Evolutionary conservation across 2,797 vertebrate genomes (phyloP).

Genomic region (Xiphophorus birchmanni): DNA sequence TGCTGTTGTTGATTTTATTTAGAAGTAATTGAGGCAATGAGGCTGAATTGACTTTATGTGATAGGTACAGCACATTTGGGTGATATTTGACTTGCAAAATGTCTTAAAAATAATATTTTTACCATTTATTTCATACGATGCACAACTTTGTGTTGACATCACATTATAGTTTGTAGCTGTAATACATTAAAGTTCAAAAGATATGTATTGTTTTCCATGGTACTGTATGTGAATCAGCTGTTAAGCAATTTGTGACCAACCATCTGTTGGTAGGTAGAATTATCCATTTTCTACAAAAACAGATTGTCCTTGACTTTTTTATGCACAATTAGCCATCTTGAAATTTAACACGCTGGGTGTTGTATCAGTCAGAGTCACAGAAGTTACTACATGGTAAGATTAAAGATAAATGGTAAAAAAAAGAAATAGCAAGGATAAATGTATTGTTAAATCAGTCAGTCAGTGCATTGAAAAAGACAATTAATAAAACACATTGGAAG

Average conservation of each 20-base stretch:
- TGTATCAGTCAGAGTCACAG: neutral
- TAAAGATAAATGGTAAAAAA: neutral
- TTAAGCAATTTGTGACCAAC: neutral
- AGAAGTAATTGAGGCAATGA: neutral
- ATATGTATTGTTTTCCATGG: neutral
- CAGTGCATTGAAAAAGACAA: neutral
- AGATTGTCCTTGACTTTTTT: neutral
- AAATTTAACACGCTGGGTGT: neutral
- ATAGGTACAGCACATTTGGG: neutral
- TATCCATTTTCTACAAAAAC: neutral
- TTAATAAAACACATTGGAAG: neutral
- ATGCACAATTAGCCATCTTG: neutral
- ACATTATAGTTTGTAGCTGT: neutral
- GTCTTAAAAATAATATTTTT: neutral
- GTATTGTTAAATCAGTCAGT: neutral
- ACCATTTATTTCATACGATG: neutral
- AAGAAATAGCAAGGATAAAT: neutral
- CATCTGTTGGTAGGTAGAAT: neutral
- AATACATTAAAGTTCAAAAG: neutral
- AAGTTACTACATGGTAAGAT: neutral
- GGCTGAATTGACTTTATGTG: neutral
- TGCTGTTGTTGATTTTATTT: neutral
- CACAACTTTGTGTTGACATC: neutral
- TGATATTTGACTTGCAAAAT: neutral
- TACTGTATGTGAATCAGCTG: neutral